Evolutionary conservation across 1,140 invertebrate genomes (phyloP).

Genomic region (silkworm (Bombyx mori)): ASM3026992v2 NC_085128.1:10631501-10632000

Average conservation of each 20-base stretch:
- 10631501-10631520: too few relatives aligned
- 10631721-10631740: not conserved
- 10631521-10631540: constrained; percentile 4
- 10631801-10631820: too few relatives aligned
- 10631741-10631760: not conserved
- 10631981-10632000: too few relatives aligned
- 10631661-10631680: not conserved
- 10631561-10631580: constrained; percentile 6
- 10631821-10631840: too few relatives aligned
- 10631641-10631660: not conserved
- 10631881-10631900: too few relatives aligned
- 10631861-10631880: too few relatives aligned
- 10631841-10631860: too few relatives aligned
- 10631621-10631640: not conserved
- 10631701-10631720: not conserved
- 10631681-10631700: not conserved
- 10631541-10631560: constrained; percentile 3
- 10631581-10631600: not conserved
- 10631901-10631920: too few relatives aligned
- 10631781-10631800: not conserved
- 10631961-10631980: too few relatives aligned
- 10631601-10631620: not conserved
- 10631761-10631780: not conserved
- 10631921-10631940: too few relatives aligned
- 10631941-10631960: too few relatives aligned